Percentiles rank a stretch among this genome's conserved stretches.
Evolutionary conservation across 2,888 invertebrate species (phyloP).

Genomic region (Neocrepidodera transversa): DNA sequence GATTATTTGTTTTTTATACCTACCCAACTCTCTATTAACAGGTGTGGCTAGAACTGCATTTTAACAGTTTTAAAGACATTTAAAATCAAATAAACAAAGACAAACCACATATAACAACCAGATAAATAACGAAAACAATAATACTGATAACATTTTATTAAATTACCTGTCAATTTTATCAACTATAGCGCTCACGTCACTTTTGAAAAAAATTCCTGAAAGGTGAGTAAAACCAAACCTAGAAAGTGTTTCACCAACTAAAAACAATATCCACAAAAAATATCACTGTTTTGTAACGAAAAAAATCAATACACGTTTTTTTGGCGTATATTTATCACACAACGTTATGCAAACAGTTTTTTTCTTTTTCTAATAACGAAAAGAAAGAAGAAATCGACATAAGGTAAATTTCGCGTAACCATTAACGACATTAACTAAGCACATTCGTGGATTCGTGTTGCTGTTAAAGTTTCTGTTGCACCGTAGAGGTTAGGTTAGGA

Average conservation of each 20-base stretch:
- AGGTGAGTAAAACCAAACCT: background rate
- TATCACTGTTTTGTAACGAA: conserved; percentile 1
- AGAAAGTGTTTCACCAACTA: too few relatives aligned
- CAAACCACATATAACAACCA: background rate
- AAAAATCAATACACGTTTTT: conserved; percentile 27
- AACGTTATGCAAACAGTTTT: background rate
- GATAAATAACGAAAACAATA: background rate
- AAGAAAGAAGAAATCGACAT: conserved; percentile 20
- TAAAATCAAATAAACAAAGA: background rate
- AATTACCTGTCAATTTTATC: conserved; percentile 16
- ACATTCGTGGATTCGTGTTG: too few relatives aligned
- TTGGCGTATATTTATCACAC: too few relatives aligned
- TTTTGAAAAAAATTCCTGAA: conserved; percentile 17
- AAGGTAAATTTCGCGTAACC: conserved; percentile 29
- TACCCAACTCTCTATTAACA: conserved; percentile 29
- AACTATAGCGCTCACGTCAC: conserved; percentile 14
- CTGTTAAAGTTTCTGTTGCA: too few relatives aligned
- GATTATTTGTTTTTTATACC: conserved; percentile 34
- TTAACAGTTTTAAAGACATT: conserved; percentile 11
- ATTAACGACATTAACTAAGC: conserved; percentile 22
- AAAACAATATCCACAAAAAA: too few relatives aligned
- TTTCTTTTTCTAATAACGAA: conserved; percentile 8
- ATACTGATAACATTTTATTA: conserved; percentile 10
- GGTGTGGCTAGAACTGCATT: conserved; percentile 26
- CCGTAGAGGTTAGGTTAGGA: conserved; percentile 27